phyloP scores from a whole-genome alignment of 2,113 vertebrate genomes.

The Picathartes gymnocephalus region DNA sequence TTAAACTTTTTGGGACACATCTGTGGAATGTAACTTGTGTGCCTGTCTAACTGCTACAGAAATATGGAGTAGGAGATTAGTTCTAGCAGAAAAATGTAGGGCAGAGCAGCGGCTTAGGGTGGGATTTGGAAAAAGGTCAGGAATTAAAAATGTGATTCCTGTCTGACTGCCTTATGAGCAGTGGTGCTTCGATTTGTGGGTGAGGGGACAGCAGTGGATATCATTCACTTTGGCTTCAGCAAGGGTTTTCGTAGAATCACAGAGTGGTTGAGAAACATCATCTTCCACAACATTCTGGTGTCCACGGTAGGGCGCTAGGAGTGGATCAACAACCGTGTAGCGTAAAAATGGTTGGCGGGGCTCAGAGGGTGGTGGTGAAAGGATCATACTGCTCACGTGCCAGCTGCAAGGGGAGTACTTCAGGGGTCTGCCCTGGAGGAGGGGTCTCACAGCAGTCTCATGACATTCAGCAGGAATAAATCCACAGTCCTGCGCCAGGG shows the following conservation, averaged over 20 bases:
- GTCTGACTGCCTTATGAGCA: background rate
- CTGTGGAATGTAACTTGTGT: background rate
- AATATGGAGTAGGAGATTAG: background rate
- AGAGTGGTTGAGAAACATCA: background rate
- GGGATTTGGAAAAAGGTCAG: background rate
- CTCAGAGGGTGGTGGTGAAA: background rate
- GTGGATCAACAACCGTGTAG: background rate
- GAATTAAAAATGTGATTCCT: background rate
- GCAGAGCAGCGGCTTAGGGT: background rate
- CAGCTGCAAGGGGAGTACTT: background rate
- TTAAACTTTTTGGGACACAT: background rate
- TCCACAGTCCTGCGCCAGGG: background rate
- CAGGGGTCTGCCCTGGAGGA: background rate
- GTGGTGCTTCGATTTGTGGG: background rate
- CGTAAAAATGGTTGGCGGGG: background rate
- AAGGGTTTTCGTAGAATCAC: background rate
- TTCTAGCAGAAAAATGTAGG: background rate
- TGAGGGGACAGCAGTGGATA: background rate
- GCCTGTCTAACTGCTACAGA: background rate
- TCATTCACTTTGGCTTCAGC: background rate
- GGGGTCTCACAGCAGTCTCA: background rate
- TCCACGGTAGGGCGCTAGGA: background rate
- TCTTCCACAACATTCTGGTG: background rate
- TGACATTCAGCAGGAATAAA: background rate
- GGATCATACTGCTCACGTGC: rapidly evolving